Base-by-base conservation (phyloP, 2,888 invertebrate genomes). In the Frankliniella intonsa region DNA sequence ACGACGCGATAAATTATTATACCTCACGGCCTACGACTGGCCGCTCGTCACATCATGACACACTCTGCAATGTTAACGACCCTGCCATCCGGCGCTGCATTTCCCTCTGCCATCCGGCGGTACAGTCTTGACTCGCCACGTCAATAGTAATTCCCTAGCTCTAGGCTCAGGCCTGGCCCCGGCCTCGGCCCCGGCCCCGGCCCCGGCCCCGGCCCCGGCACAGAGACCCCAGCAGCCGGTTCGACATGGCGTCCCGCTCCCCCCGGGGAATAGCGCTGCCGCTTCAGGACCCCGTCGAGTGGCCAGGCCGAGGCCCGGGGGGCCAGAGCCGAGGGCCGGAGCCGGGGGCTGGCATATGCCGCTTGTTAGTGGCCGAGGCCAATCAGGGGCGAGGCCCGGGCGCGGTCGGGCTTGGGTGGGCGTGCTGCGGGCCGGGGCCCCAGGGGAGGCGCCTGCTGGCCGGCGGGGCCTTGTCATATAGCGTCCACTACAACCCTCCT, bases 351-450 rank as follows among this genome's bases (percentile, higher is more conserved):
- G 62, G 62, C 62, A 62, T 62, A 76, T 76, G 69, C 69, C 69
- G 69, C 69, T 76, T 76, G 69, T 76, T 76, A 76, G 69, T 76
- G 69, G 69, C 69, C 69, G 25, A 12, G 55, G 69, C 69, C 69
- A 76, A 76, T 76, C 69, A 25, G 69, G 22, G 22, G 22, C 12
- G 69, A n/a, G 69, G 22, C 69, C 25, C 25, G 69, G 25, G 69
- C 69, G 69, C 9, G 25, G 25, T 22, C 12, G 25, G 38, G 55
- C 55, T 17, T 2, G 55, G 55, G 55, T 17, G 11, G n/a, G n/a
- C n/a, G n/a, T n/a, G n/a, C n/a, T 5, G 17, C 55, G 55, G 11
- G 17, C n/a, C n/a, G n/a, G 5, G 19, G 55, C 11, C 55, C 11
- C 38, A 5, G 38, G 3, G 38, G 38, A 5, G 38, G 3, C 38